Percentiles rank a stretch among this genome's conserved stretches.
phyloP scores from a whole-genome alignment of 2,888 invertebrate species.

The Agrochola macilenta region DNA sequence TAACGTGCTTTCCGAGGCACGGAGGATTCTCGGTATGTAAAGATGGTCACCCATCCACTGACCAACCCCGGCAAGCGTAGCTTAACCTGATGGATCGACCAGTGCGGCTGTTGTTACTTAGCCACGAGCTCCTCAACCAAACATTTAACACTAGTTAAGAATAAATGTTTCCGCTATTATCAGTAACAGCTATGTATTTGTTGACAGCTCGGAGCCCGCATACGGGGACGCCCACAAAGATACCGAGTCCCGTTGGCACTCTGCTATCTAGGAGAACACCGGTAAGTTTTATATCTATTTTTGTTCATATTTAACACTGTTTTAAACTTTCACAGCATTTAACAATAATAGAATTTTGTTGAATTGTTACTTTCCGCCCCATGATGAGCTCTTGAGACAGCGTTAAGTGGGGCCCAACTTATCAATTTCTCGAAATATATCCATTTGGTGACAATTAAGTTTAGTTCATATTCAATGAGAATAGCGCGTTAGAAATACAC shows the following conservation, averaged over 20 bases:
- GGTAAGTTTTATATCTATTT: conserved; percentile 84
- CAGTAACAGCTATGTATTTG: conserved; percentile 42
- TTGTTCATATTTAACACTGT: conserved; percentile 11
- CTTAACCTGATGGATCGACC: no score
- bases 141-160: background rate
- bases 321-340: conserved; percentile 1
- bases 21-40: no score
- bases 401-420: background rate
- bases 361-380: background rate
- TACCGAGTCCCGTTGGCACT: conserved; percentile 94
- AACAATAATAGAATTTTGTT: background rate
- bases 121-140: no score
- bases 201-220: conserved; percentile 83
- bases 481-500: no score
- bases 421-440: background rate
- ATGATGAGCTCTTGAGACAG: no score
- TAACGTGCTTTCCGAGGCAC: no score
- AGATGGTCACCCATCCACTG: no score
- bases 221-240: conserved; percentile 92
- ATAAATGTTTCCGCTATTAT: conserved; percentile 9
- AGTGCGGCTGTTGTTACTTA: no score
- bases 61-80: no score
- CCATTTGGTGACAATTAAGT: background rate
- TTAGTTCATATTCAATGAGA: background rate
- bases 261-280: conserved; percentile 90